Conservation (phyloP, 2,888 invertebrate genomes). For the Erebia epiphron region DNA sequence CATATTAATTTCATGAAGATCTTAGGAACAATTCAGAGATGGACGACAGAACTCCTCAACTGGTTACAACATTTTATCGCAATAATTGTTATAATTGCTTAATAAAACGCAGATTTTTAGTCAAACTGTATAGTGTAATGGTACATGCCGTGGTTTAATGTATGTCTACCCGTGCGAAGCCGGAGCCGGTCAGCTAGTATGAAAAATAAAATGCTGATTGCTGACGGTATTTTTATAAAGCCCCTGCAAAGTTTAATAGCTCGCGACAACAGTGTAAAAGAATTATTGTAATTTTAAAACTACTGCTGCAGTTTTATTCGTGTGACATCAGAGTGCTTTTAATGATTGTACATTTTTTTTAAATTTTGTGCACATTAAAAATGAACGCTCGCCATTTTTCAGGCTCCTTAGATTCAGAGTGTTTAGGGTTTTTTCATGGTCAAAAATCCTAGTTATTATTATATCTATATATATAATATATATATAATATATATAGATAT, state of each 20-base stretch:
- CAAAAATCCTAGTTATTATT: no score
- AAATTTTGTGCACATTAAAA: constrained; percentile 11
- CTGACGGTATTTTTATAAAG: constrained; percentile 38
- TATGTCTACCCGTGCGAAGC: no score
- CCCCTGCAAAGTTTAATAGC: constrained; percentile 40
- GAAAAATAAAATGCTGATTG: constrained; percentile 37
- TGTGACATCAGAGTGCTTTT: constrained; percentile 34
- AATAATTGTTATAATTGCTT: no score
- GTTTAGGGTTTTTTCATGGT: not conserved
- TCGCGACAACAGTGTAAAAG: constrained; percentile 40
- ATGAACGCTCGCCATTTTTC: not conserved
- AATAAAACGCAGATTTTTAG: no score
- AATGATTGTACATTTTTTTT: constrained; percentile 36
- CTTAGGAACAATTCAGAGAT: no score
- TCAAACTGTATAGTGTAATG: no score
- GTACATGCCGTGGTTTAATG: no score
- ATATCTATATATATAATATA: no score
- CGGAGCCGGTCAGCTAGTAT: not conserved
- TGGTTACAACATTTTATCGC: no score
- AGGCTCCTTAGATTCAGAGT: not conserved
- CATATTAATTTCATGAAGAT: no score
- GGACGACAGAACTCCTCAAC: no score
- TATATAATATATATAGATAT: no score
- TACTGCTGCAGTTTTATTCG: constrained; percentile 38
- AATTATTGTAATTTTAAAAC: constrained; percentile 40